These are phyloP conservation scores for Colletes latitarsis DNA, from an alignment of 1,140 invertebrate genomes.

Conservation along the genomic window DNA sequence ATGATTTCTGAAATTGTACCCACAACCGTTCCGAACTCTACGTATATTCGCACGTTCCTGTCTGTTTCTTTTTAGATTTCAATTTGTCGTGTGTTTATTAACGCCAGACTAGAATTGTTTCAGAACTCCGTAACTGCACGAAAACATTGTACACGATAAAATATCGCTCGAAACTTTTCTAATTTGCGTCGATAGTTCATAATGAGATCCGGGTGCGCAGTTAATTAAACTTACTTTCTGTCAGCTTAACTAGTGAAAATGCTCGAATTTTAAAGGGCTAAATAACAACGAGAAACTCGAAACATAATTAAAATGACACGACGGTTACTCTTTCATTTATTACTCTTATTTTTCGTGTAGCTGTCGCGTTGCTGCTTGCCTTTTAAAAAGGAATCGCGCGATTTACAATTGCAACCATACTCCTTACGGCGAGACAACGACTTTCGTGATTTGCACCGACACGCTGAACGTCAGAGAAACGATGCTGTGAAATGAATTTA, in stretches of 20 bases:
- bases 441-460: background rate
- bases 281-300: background rate
- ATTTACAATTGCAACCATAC: background rate
- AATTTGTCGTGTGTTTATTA: constrained; percentile 8
- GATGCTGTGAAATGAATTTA: background rate
- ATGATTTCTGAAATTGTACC: background rate
- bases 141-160: background rate
- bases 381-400: background rate
- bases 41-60: background rate
- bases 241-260: background rate
- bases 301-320: constrained; percentile 20
- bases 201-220: background rate
- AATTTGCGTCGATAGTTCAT: constrained; percentile 24
- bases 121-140: background rate
- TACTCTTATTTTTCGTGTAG: background rate
- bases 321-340: background rate
- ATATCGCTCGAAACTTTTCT: constrained; percentile 17
- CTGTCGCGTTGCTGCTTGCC: background rate
- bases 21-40: background rate
- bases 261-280: background rate
- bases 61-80: background rate
- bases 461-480: background rate
- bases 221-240: constrained; percentile 6
- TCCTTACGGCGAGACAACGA: too few relatives aligned
- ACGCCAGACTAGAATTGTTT: background rate